Conservation (phyloP, 1,140 invertebrate species). For the Euura lappo region DNA sequence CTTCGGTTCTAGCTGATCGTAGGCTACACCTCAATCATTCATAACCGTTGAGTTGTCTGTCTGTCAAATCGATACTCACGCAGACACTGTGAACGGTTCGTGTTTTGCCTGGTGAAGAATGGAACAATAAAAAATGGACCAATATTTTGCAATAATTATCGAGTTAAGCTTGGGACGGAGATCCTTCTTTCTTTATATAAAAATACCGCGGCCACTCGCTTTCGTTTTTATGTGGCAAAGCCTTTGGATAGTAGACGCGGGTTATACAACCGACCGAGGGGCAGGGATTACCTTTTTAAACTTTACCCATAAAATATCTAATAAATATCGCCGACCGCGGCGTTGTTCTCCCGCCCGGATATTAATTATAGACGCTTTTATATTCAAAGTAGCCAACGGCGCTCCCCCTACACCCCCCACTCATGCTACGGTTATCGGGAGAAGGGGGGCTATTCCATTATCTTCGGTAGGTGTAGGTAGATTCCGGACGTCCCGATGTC, state of each 20-base stretch:
- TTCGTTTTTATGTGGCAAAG: background rate
- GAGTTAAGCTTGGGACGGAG: too few relatives aligned
- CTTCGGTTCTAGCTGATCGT: background rate
- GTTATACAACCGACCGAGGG: slow-evolving; percentile 25
- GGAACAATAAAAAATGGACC: too few relatives aligned
- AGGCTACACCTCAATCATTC: background rate
- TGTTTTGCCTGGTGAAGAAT: too few relatives aligned
- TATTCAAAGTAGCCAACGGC: slow-evolving; percentile 48
- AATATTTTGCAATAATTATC: too few relatives aligned
- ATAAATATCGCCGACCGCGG: slow-evolving; percentile 49
- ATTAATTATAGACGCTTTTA: slow-evolving; percentile 57
- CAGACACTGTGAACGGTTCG: too few relatives aligned
- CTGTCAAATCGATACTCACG: background rate
- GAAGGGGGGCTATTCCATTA: background rate
- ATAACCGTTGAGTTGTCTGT: background rate
- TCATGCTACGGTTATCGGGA: slow-evolving; percentile 2
- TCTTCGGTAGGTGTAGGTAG: background rate
- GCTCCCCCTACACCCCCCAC: slow-evolving; percentile 6
- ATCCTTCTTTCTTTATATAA: background rate
- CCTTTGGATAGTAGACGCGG: background rate
- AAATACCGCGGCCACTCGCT: background rate
- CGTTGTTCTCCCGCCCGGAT: slow-evolving; percentile 42
- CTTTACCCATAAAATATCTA: slow-evolving; percentile 53
- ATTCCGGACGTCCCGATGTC: background rate
- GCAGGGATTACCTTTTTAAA: slow-evolving; percentile 53